Conservation (phyloP, 2,888 invertebrate genomes). For the Spodoptera picta region DNA sequence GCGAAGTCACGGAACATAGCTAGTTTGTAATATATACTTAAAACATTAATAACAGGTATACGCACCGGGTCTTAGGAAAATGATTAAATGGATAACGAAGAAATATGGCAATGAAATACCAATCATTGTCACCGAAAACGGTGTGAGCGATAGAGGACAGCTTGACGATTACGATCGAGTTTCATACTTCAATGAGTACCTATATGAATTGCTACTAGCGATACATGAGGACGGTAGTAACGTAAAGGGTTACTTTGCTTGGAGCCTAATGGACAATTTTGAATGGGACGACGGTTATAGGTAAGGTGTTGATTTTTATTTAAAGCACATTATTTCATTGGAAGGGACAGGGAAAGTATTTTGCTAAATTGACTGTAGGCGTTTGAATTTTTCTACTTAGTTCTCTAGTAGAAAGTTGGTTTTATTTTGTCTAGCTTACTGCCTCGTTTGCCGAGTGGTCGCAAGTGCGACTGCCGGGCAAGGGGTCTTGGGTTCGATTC, state of each 20-base stretch:
- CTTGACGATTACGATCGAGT: slow-evolving; percentile 73
- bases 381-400: no score
- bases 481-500: no score
- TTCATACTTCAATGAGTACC: slow-evolving; percentile 68
- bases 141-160: slow-evolving; percentile 74
- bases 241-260: slow-evolving; percentile 83
- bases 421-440: no score
- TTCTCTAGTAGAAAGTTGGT: no score
- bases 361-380: no score
- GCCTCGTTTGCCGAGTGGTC: no score
- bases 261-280: slow-evolving; percentile 89
- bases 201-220: slow-evolving; percentile 71
- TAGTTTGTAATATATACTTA: no score
- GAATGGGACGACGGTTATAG: slow-evolving; percentile 79
- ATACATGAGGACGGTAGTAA: slow-evolving; percentile 71
- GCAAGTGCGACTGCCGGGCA: no score
- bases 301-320: slow-evolving; percentile 2
- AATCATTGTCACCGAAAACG: slow-evolving; percentile 83
- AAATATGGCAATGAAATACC: slow-evolving; percentile 82
- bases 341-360: no score
- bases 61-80: slow-evolving; percentile 90
- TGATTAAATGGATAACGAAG: slow-evolving; percentile 89
- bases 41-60: slow-evolving; percentile 77
- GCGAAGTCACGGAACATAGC: no score
- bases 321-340: no score